A percentile compares a stretch with the other conserved stretches of the same genome.
Evolutionary conservation across 1,140 invertebrate species (phyloP).

Genomic region (Bombus affinis): DNA sequence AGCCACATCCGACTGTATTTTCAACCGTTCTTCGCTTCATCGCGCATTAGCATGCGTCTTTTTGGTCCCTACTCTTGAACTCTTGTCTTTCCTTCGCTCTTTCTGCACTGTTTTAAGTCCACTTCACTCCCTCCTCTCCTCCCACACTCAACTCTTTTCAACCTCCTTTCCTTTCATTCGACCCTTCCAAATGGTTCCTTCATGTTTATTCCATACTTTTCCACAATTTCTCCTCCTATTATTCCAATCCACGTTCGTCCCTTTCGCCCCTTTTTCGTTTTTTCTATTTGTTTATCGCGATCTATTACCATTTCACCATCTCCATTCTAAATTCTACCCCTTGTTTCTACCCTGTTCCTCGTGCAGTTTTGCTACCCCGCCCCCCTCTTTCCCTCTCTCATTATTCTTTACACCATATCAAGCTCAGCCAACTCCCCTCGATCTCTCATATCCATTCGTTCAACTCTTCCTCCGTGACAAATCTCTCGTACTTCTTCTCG

Average conservation of each 20-base stretch:
- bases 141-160: background rate
- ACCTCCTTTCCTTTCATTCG: background rate
- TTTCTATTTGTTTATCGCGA: background rate
- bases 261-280: background rate
- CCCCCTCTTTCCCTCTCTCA: background rate
- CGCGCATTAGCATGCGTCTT: conserved; percentile 15
- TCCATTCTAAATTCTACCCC: background rate
- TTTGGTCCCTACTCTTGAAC: background rate
- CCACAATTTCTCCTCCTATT: background rate
- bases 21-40: background rate
- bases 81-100: background rate
- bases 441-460: background rate
- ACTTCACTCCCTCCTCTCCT: background rate
- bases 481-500: background rate
- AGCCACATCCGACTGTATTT: background rate
- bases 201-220: background rate
- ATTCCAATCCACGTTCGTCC: conserved; percentile 17
- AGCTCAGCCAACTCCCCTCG: background rate
- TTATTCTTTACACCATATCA: conserved; percentile 14
- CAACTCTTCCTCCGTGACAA: background rate
- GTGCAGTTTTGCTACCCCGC: background rate
- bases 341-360: background rate
- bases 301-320: background rate
- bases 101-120: conserved; percentile 1
- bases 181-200: background rate